Base-by-base conservation (phyloP, 2,888 invertebrate species). In the Aporophyla lueneburgensis region DNA sequence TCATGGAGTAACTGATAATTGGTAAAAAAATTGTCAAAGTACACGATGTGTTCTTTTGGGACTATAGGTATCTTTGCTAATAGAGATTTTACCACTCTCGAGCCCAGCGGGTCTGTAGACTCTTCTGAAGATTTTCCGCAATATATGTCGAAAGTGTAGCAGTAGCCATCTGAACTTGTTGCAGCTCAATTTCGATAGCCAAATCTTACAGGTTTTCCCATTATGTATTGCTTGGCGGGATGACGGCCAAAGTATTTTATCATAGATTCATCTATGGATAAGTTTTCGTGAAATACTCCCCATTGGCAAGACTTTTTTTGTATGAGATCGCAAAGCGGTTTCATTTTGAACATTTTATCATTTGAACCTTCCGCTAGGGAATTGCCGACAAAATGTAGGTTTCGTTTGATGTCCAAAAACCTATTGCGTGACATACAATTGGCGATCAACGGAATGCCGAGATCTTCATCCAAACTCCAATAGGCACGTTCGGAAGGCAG, bases 321-420 rank as follows among this genome's bases (percentile, higher is more conserved):
- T 21, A 70, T 43, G 21, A 46, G 27, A 19, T 58, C 46, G 4
- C 49, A 59, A 0, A 71, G 9, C 3, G 59, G 27, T 59, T 49
- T 70, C n/a, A 61, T 14, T 70, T 70, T 70, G 70, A 69, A 46
- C 43, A 69, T 69, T 59, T 69, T 69, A 27, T 59, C 46, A 33
- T 21, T 59, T 0, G 46, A 59, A 59, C 46, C 46, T 27, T 9
- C 43, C 3, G 16, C 27, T 58, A 46, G 59, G 0, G 9, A 21
- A 58, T 46, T 58, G 27, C 58, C 27, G 7, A 58, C 69, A 9
- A 58, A 58, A 69, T 69, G 21, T 19, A 69, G 69, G 43, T 69
- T 69, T 46, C 68, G 2, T 69, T 69, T 58, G 16, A 69, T 69
- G 40, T 69, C 43, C 7, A 58, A 27, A 59, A 69, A 46, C 19